Percentiles rank a stretch among this genome's conserved stretches.
These are phyloP conservation scores for Pissodes strobi DNA, from an alignment of 1,140 invertebrate species.

Conservation along the genomic window DNA sequence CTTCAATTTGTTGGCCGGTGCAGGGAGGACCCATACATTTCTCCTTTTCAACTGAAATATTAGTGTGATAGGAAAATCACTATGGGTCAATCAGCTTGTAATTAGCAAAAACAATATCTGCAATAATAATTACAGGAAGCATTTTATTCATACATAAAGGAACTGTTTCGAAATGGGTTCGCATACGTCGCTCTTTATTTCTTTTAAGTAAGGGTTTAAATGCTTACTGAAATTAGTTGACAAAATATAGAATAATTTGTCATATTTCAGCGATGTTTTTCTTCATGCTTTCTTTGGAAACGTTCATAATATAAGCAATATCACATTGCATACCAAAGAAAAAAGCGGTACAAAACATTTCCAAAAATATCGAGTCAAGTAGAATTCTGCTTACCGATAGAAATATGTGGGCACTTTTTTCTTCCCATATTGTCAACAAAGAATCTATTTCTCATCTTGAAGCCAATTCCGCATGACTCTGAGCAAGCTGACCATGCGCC, in stretches of 20 bases:
- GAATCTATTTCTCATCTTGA: slow-evolving; percentile 71
- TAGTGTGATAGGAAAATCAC: not conserved
- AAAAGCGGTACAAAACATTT: no score
- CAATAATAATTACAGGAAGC: not conserved
- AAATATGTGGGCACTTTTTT: slow-evolving; percentile 76
- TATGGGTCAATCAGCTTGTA: not conserved
- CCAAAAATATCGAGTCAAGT: no score
- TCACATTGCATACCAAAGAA: no score
- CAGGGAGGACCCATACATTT: slow-evolving; percentile 75
- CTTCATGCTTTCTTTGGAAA: no score
- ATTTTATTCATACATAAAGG: no score
- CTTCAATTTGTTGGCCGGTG: slow-evolving; percentile 59
- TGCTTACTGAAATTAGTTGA: no score
- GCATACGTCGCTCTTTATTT: no score
- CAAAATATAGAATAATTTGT: no score
- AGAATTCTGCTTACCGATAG: slow-evolving; percentile 56
- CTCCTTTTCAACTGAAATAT: slow-evolving; percentile 66
- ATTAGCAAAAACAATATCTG: not conserved
- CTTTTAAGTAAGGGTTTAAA: no score
- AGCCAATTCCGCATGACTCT: slow-evolving; percentile 78
- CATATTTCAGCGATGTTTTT: no score
- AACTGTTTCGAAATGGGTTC: no score
- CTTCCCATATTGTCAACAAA: slow-evolving; percentile 75
- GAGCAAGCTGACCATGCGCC: slow-evolving; percentile 82
- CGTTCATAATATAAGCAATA: no score